phyloP scores from a whole-genome alignment of 2,113 vertebrate species.

The Lagopus leucura region DNA sequence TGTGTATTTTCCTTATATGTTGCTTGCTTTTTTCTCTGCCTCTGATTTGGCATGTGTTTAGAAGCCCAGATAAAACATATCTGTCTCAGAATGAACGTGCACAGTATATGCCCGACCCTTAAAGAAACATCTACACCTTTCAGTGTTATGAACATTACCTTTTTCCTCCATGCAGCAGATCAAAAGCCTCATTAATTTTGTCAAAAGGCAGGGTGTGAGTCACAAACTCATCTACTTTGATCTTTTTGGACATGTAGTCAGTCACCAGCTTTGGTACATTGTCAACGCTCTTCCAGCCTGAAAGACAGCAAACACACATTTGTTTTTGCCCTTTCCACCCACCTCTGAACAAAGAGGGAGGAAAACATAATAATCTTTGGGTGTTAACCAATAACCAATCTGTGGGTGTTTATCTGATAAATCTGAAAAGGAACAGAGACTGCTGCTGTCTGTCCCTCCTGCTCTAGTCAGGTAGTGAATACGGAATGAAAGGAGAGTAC shows the following conservation, averaged over 20 bases:
- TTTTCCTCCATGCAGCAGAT: constrained; percentile 81
- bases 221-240: constrained; percentile 86
- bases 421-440: not conserved
- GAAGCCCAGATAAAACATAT: not conserved
- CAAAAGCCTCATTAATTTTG: constrained; percentile 83
- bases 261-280: constrained; percentile 81
- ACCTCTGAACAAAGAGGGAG: not conserved
- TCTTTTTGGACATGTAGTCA: constrained; percentile 85
- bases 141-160: constrained; percentile 64
- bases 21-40: not conserved
- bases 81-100: not conserved
- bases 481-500: not conserved
- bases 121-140: not conserved
- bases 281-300: constrained; percentile 85
- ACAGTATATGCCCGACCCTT: not conserved
- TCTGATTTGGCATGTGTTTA: not conserved
- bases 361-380: not conserved
- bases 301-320: not conserved
- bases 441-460: not conserved
- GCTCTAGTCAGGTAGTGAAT: not conserved
- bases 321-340: not conserved
- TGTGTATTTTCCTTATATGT: not conserved
- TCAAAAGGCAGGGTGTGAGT: constrained; percentile 80
- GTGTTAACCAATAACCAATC: no score
- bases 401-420: fast-evolving